Evolutionary conservation across 1,140 invertebrate species (phyloP), one percentile per base, ranked within the genome.

Genomic region (Euura lappo): DNA sequence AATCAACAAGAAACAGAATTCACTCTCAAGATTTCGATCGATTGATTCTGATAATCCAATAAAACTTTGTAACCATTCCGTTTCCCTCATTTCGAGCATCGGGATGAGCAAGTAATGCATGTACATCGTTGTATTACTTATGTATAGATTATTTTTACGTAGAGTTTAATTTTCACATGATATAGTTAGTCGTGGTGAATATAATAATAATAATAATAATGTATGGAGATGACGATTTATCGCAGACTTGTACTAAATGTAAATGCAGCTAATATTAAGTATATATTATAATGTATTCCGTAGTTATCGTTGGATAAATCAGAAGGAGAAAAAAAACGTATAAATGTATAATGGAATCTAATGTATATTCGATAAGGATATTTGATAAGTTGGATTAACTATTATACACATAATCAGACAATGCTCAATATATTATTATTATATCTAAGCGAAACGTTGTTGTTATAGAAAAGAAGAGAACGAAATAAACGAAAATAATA

Each of bases 381-480:
- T 45, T 69, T 43, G 75, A 79, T 77, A 80, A 78, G 51, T 60
- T 79, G 46, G 67, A 77, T 73, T 64, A 45, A 75, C 72, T 70
- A 43, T 70, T 64, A 72, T 70, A 73, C 73, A 77, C 77, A 77
- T 75, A 70, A 68, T 74, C 68, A 73, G 80, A 80, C 70, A 79
- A 83, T 84, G 82, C 84, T 86, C 84, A 84, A 85, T 82, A 81
- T 81, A 85, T 78, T 82, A 81, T 28, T 28, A 28, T 76, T 81
- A 80, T 79, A 78, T 80, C 79, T 81, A 80, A 80, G 75, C 79
- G 84, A 72, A 77, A 81, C 79, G 79, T 81, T 84, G 83, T 86
- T 86, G 81, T 85, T 85, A 86, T 84, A 84, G 82, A 81, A 83
- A 71, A 82, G 81, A 79, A 76, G 81, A 83, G 82, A 82, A 68